Base-by-base conservation (phyloP, 2,113 vertebrate species). In the Onychorhynchus coronatus region DNA sequence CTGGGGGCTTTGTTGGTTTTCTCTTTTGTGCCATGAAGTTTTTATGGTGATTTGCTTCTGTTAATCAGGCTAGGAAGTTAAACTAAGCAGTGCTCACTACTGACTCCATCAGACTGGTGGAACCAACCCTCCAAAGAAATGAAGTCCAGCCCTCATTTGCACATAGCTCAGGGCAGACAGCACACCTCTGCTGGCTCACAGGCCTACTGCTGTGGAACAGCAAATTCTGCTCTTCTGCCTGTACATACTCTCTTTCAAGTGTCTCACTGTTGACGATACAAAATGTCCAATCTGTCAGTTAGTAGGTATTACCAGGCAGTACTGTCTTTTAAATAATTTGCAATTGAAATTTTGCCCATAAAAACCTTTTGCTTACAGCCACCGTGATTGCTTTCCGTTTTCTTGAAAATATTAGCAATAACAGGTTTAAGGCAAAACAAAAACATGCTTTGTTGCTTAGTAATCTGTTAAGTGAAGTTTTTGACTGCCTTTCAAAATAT, bases 351-450 rank as follows among this genome's bases (percentile, higher is more conserved):
- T 72, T 72, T 37, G 10, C 30, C 85, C 14, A 74, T 33, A 41
- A 72, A 84, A 89, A 56, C 35, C 8, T 31, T 89, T 61, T 68
- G 10, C 31, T 72, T 82, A 61, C 9, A 63, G 61, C 27, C 56
- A 74, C 12, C 17, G 30, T 17, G 7, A 79, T 1, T 74, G n/a
- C 12, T 41, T 73, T 62, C 66, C 56, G 18, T 30, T 90, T 78
- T 67, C 75, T 65, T 61, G 14, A 86, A 88, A 89, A 58, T 71
- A 71, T 10, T 49, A 91, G 11, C 11, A 70, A 33, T 83, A 63
- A 5, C 11, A 89, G 31, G 20, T 44, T 79, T 73, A 83, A 88
- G 52, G 46, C n/a, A 88, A 92, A 88, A 81, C 25, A 83, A 79
- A 93, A 90, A 9, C 0, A 0, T 59, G 14, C 5, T 79, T 82